Percentiles rank a stretch among this genome's conserved stretches.
phyloP scores from a whole-genome alignment of 2,797 vertebrate species.

The Kryptolebias ocellatus region DNA sequence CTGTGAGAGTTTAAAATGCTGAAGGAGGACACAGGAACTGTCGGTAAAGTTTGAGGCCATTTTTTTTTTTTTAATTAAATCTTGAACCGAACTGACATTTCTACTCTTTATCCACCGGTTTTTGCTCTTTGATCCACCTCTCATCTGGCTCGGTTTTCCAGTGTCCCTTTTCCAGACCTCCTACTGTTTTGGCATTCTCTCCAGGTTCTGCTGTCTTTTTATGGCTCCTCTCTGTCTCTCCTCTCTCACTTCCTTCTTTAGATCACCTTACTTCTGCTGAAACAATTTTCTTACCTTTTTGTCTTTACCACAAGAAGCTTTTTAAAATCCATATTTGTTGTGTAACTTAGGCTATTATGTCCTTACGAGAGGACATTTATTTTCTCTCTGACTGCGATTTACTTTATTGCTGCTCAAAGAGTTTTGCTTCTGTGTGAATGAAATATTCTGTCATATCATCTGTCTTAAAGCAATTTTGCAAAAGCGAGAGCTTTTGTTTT shows the following conservation, averaged over 20 bases:
- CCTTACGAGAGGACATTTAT: constrained; percentile 17
- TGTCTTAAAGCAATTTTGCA: neutral
- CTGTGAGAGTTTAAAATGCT: constrained; percentile 15
- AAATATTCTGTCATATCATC: neutral
- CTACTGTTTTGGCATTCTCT: constrained; percentile 58
- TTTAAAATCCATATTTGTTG: constrained; percentile 24
- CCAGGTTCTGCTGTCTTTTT: constrained; percentile 43
- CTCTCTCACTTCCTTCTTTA: constrained; percentile 16
- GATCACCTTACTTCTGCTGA: constrained; percentile 24
- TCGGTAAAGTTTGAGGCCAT: constrained; percentile 26
- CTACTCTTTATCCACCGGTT: constrained; percentile 45
- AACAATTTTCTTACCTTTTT: constrained; percentile 6
- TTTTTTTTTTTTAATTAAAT: constrained; percentile 30
- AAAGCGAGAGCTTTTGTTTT: constrained; percentile 4
- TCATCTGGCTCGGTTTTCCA: constrained; percentile 62
- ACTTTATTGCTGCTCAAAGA: neutral
- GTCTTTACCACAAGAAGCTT: neutral
- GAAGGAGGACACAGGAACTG: constrained; percentile 21
- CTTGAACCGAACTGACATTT: constrained; percentile 51
- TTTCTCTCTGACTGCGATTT: neutral
- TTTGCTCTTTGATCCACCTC: constrained; percentile 70
- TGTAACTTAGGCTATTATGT: constrained; percentile 5
- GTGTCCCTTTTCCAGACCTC: constrained; percentile 66
- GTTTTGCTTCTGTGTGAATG: constrained; percentile 8
- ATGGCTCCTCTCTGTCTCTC: constrained; percentile 15